phyloP scores from a whole-genome alignment of 2,888 invertebrate species.

The Dynastes grantii region DNA sequence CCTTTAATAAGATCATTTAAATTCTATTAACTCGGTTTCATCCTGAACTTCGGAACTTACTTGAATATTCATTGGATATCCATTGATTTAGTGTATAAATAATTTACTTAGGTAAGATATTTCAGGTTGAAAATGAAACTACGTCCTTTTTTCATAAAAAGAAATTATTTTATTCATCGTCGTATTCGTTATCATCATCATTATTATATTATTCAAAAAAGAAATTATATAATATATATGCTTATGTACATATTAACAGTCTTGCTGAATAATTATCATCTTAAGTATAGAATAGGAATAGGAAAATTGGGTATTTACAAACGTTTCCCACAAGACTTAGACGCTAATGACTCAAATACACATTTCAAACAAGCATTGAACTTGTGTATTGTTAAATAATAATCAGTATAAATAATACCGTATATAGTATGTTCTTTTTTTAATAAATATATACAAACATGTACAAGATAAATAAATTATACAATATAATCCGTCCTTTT shows the following conservation, averaged over 20 bases:
- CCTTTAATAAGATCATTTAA: too few relatives aligned
- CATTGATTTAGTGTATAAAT: not conserved
- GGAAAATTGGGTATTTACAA: conserved; percentile 36
- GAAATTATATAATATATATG: conserved; percentile 53
- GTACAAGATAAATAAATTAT: conserved; percentile 31
- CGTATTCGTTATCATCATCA: conserved; percentile 40
- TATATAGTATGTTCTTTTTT: not conserved
- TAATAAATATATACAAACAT: conserved; percentile 41
- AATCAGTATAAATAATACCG: conserved; percentile 1
- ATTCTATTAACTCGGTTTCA: too few relatives aligned
- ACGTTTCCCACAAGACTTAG: conserved; percentile 53
- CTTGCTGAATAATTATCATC: conserved; percentile 59
- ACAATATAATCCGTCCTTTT: not conserved
- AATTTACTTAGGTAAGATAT: not conserved
- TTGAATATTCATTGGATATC: too few relatives aligned
- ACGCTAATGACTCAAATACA: conserved; percentile 64
- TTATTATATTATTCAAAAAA: conserved; percentile 55
- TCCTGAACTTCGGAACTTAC: too few relatives aligned
- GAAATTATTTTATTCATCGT: conserved; percentile 45
- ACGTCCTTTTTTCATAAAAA: conserved; percentile 46
- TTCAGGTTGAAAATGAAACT: conserved; percentile 18
- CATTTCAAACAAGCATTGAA: conserved; percentile 62
- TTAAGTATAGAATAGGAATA: conserved; percentile 39
- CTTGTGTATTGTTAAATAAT: not conserved
- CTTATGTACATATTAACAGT: conserved; percentile 66